Evolutionary conservation across 2,888 invertebrate genomes (phyloP), one percentile per base, ranked within the genome.

Genomic region (Schizaphis graminum): DNA sequence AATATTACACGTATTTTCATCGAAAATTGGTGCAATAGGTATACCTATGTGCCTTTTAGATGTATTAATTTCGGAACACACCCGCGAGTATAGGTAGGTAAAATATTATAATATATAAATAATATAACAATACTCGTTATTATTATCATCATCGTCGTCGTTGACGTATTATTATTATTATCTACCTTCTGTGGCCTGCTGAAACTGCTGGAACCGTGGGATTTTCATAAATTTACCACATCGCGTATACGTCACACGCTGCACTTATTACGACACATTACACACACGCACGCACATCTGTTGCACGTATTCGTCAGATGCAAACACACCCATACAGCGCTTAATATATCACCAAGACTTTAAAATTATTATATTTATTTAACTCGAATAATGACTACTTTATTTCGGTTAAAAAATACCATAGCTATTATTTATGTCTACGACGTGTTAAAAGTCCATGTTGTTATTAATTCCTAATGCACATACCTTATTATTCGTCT

Each of bases 161-260:
- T 67, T n/a, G n/a, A n/a, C n/a, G n/a, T 57, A 57, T 57, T 67
- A n/a, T 61, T n/a, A 67, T 67, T 67, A 67, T 67, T 35, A n/a
- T 16, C 85, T 35, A n/a, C 44, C 44, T 47, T 61, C 21, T 28
- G 89, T 26, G 41, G 44, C 47, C 47, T 21, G 92, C 61, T 13
- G 57, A 41, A 85, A 26, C 44, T 49, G 11, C 35, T 8, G 77
- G 21, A 61, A 92, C 92, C 92, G 92, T 92, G 92, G 92, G 92
- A 92, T 87, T 61, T 86, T 86, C 44, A n/a, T 57, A 86, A 61
- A 35, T 49, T 77, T 41, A 77, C 67, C n/a, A 5, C 77, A 77
- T 77, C 16, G 35, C 77, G 35, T 11, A 10, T 86, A 41, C 44
- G 28, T 28, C 86, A 86, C 86, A 86, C 86, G 13, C 47, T 77